Conservation (phyloP, 2,113 vertebrate genomes). For the Perccottus glenii region DNA sequence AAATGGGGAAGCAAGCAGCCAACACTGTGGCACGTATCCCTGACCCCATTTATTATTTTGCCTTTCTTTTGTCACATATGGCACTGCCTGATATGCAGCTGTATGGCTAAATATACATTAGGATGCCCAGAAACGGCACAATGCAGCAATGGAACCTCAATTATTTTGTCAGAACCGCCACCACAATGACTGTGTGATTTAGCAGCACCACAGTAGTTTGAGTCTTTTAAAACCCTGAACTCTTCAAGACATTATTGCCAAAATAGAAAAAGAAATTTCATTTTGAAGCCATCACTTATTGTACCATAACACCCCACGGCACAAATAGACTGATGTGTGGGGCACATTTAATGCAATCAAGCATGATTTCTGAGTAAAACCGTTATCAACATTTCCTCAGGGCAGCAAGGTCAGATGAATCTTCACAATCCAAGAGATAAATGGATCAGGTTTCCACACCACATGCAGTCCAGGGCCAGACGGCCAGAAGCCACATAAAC, state of each 20-base stretch:
- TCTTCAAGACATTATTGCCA: conserved; percentile 4
- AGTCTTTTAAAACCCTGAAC: conserved; percentile 21
- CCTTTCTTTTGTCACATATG: conserved; percentile 30
- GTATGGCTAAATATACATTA: conserved; percentile 24
- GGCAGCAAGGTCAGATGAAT: conserved; percentile 66
- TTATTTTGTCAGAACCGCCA: conserved; percentile 18
- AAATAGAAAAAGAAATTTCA: conserved; percentile 29
- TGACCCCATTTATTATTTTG: conserved; percentile 35
- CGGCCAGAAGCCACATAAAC: conserved; percentile 66
- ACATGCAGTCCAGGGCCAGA: conserved; percentile 54
- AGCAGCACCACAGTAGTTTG: conserved; percentile 9
- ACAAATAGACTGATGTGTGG: conserved; percentile 26
- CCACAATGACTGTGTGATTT: conserved; percentile 11
- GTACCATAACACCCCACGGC: conserved; percentile 12
- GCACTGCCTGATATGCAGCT: conserved; percentile 18
- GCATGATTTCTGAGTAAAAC: conserved; percentile 54
- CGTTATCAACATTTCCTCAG: conserved; percentile 68
- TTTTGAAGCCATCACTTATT: conserved; percentile 39
- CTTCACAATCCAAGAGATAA: conserved; percentile 68
- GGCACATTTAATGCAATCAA: conserved; percentile 52
- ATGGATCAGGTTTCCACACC: conserved; percentile 66
- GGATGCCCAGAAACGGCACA: conserved; percentile 9
- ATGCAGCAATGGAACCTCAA: conserved; percentile 11
- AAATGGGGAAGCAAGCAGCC: conserved; percentile 19
- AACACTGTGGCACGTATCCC: conserved; percentile 31